Evolutionary conservation across 2,888 invertebrate genomes (phyloP), one percentile per base, ranked within the genome.

Genomic region (Catocala nupta): DNA sequence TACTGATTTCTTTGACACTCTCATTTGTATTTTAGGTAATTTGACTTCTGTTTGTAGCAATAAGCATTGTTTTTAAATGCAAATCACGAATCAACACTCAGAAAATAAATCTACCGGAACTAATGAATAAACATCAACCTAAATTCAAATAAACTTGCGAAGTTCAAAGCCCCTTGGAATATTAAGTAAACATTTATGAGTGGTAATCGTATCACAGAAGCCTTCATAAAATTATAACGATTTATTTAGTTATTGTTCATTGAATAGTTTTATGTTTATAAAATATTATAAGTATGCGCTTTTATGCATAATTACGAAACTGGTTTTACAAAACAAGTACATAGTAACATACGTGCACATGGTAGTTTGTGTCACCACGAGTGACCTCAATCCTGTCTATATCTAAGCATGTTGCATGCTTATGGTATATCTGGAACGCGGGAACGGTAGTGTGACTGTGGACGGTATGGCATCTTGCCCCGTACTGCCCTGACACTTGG

Each of bases 351-450:
- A 44, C 59, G 49, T 54, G 55, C 53, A 59, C 55, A 63, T 65
- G 43, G 63, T 63, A 64, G 58, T 59, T 57, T 61, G 75, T 77
- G 79, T 77, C 73, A 72, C 81, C 59, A 64, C 70, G 73, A 60
- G 64, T 72, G 84, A 83, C 87, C 88, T 81, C 86, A 79, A 82
- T 87, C 81, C 81, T 75, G 65, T 68, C 60, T 70, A 60, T 63
- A 72, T 69, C 60, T 65, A 78, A 80, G 77, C 73, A 77, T 80
- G 81, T 80, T 78, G 83, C 84, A 81, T 84, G 83, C 79, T 75
- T 77, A 77, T 63, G 66, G 82, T 82, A 81, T 86, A 91, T 92
- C 90, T 92, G 84, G 92, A 90, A 91, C 92, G 91, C 92, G 92
- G 90, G 92, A 91, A 91, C 89, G 86, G 88, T 86, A 88, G 88